These are phyloP conservation scores for Cheilosia impressa DNA, from an alignment of 2,888 invertebrate genomes.

Conservation along the genomic window DNA sequence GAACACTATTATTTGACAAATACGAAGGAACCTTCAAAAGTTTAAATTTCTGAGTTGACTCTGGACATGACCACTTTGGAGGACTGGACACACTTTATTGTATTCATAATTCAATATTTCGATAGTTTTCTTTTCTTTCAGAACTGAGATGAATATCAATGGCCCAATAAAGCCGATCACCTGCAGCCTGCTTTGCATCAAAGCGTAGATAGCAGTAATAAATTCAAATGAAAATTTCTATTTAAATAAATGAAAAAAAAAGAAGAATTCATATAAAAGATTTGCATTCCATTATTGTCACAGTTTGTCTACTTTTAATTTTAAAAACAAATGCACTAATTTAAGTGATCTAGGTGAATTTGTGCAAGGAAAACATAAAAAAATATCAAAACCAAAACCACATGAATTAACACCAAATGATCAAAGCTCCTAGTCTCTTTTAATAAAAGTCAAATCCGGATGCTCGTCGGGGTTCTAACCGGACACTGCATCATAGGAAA, in stretches of 20 bases:
- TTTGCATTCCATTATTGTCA: neutral
- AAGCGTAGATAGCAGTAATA: constrained; percentile 4
- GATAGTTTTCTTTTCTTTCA: constrained; percentile 46
- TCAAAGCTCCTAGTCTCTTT: too few species aligned
- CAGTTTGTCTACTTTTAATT: too few species aligned
- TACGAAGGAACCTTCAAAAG: too few species aligned
- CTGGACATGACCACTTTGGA: neutral
- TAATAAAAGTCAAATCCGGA: too few species aligned
- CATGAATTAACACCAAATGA: too few species aligned
- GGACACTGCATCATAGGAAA: too few species aligned
- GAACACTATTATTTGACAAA: neutral
- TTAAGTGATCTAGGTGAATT: too few species aligned
- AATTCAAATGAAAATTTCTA: neutral
- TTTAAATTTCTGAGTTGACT: neutral
- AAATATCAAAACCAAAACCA: too few species aligned
- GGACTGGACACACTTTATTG: constrained; percentile 26
- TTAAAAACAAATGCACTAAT: too few species aligned
- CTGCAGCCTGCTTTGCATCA: constrained; percentile 6
- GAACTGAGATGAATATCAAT: neutral
- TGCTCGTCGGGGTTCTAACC: too few species aligned
- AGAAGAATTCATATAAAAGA: neutral
- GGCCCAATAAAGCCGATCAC: neutral
- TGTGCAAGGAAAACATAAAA: too few species aligned
- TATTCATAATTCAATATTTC: constrained; percentile 38
- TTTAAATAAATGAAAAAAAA: neutral